Base-by-base conservation (phyloP, 2,113 vertebrate species). In the Anser cygnoides region DNA sequence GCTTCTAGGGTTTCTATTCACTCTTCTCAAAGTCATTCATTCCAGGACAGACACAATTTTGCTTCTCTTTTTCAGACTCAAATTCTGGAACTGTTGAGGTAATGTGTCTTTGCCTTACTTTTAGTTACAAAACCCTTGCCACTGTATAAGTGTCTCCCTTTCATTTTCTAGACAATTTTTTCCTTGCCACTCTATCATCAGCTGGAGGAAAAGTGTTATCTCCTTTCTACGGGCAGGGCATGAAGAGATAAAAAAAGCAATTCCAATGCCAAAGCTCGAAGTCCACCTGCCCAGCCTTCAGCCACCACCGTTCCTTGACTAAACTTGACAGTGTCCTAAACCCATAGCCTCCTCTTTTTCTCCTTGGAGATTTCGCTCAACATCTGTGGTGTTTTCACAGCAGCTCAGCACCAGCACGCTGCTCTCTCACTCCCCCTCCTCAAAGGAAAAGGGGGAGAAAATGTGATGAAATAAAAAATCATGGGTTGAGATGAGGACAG, bases 1-100 rank as follows among this genome's bases (percentile, higher is more conserved):
- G 3, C 49, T 82, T 82, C 49, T 79, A 41, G 54, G 39, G 13
- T 93, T 82, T 89, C 76, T 66, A 10, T 9, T 63, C 26, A 49
- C 35, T 89, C 39, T 95, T 95, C 29, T 76, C 39, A 49, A 92
- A 92, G 75, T 91, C 76, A 73, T 41, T 95, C 68, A 91, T 76
- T 95, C 63, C 29, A 78, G 62, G 44, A 89, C 44, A 68, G 84
- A 68, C 50, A 85, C n/a, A 76, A 74, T 90, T 84, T 88, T 76
- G 18, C 84, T 37, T 81, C 22, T 75, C 13, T 62, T 87, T 84
- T 91, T 41, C 63, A 83, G 78, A 46, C 73, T 88, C 39, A 71
- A 43, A 91, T 74, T 85, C 78, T 21, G 61, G 28, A 86, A 67
- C 52, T 44, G 59, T 62, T 52, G 37, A 91, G 79, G 90, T 83